These are phyloP conservation scores for Mionectes olivaceus DNA, from an alignment of 2,797 vertebrate genomes.

Conservation along the genomic window DNA sequence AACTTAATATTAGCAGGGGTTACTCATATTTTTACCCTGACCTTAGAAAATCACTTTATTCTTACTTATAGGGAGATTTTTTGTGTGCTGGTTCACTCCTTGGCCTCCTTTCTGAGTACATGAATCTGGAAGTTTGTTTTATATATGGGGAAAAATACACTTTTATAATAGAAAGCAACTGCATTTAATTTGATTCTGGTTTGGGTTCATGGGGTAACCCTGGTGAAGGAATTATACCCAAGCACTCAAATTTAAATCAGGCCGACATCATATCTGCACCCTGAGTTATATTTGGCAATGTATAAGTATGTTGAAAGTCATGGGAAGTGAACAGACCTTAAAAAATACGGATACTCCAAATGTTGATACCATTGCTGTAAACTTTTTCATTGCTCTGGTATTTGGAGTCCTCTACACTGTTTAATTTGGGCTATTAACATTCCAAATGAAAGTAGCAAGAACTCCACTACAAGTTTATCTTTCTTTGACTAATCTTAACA, in stretches of 20 bases:
- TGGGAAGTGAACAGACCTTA: constrained; percentile 39
- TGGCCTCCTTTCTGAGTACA: neutral
- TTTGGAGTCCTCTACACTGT: constrained; percentile 59
- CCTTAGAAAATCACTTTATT: neutral
- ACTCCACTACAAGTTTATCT: constrained; percentile 51
- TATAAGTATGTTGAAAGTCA: constrained; percentile 37
- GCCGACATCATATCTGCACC: neutral
- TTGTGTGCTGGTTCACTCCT: neutral
- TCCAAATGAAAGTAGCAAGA: constrained; percentile 60
- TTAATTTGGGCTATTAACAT: constrained; percentile 68
- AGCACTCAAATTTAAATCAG: neutral
- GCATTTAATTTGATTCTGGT: neutral
- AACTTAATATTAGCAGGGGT: neutral
- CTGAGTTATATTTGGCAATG: constrained; percentile 25
- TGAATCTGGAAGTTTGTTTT: neutral
- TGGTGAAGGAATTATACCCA: neutral
- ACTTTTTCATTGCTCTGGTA: constrained; percentile 61
- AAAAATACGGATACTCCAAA: constrained; percentile 55
- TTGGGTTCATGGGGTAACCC: neutral
- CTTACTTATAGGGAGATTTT: neutral
- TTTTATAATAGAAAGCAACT: neutral
- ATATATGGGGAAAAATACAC: neutral
- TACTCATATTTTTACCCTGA: neutral
- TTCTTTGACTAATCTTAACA: constrained; percentile 56
- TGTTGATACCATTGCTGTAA: constrained; percentile 55